A percentile compares a stretch with the other conserved stretches of the same genome.
phyloP scores from a whole-genome alignment of 2,113 vertebrate genomes.

The Thymallus thymallus region DNA sequence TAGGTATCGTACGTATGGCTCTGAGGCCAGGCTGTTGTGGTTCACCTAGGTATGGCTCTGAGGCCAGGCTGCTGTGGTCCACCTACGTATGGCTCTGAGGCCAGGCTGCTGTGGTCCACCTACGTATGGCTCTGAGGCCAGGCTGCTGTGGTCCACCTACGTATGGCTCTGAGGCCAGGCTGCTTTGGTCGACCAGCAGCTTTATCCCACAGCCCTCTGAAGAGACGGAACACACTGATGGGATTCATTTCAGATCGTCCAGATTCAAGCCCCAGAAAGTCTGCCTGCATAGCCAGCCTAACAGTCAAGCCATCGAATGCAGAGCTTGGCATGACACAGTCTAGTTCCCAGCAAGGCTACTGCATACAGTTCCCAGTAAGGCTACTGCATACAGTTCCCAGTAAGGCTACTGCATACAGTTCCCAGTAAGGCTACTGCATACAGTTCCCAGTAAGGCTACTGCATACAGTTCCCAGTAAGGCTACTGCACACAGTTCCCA shows the following conservation, averaged over 20 bases:
- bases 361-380: too few species aligned
- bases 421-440: neutral
- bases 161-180: too few species aligned
- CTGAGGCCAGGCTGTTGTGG: neutral
- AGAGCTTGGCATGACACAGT: too few species aligned
- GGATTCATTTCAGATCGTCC: conserved; percentile 17
- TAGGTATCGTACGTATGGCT: too few species aligned
- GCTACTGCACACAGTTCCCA: neutral
- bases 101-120: neutral
- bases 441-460: neutral
- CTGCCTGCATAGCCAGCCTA: neutral
- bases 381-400: neutral
- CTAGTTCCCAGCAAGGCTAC: neutral
- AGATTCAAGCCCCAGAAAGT: neutral
- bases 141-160: neutral
- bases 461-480: too few species aligned
- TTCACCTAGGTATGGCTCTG: too few species aligned
- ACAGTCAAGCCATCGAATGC: neutral
- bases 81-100: too few species aligned
- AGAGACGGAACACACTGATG: neutral
- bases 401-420: neutral
- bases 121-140: too few species aligned
- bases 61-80: neutral
- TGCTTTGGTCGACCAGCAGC: neutral
- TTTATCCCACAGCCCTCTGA: neutral